Conservation (phyloP, 2,113 vertebrate genomes). For the Myiozetetes cayanensis region DNA sequence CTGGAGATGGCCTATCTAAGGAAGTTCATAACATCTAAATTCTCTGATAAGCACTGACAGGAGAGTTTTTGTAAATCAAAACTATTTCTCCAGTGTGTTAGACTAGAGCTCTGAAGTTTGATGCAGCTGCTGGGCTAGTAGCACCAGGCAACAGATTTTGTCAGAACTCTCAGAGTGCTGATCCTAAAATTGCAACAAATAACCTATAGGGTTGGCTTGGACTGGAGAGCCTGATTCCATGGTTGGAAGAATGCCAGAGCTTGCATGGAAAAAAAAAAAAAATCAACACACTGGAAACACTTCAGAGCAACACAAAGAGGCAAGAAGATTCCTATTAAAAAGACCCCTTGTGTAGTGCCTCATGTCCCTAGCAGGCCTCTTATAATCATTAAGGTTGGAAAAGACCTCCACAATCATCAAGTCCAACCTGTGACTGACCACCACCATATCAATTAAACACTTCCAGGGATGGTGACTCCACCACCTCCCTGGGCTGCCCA, state of each 20-base stretch:
- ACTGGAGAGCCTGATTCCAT: neutral
- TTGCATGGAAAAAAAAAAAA: neutral
- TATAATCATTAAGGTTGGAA: neutral
- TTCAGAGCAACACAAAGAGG: neutral
- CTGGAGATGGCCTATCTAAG: neutral
- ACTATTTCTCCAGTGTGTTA: neutral
- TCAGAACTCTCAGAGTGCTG: neutral
- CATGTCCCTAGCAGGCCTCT: neutral
- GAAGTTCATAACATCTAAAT: neutral
- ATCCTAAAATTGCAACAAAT: neutral
- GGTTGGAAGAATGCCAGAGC: neutral
- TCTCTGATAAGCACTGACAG: neutral
- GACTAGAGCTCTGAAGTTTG: neutral
- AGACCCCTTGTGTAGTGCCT: neutral
- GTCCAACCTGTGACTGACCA: neutral
- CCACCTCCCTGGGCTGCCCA: neutral
- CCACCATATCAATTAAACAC: neutral
- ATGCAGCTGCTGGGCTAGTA: neutral
- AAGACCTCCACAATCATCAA: neutral
- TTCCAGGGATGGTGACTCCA: neutral
- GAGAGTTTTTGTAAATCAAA: neutral
- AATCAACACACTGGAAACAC: neutral
- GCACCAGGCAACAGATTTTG: neutral
- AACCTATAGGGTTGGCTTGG: neutral
- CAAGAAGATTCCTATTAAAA: neutral